Percentiles rank a stretch among this genome's conserved stretches.
These are phyloP conservation scores for Menidia menidia DNA, from an alignment of 2,797 vertebrate genomes.

Conservation along the genomic window DNA sequence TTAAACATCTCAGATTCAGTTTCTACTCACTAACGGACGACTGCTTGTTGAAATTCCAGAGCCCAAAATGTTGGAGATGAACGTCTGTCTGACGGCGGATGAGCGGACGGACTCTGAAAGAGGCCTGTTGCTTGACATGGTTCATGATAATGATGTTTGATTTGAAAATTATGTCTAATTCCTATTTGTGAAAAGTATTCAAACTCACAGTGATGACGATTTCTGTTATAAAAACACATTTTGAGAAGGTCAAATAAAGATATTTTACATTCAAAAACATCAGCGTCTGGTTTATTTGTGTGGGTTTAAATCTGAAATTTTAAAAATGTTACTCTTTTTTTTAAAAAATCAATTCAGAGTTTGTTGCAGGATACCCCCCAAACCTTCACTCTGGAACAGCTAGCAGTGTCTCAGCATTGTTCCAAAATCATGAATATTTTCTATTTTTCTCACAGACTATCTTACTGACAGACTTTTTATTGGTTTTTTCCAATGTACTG, in stretches of 20 bases:
- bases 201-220: constrained; percentile 72
- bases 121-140: constrained; percentile 64
- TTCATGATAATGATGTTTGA: constrained; percentile 67
- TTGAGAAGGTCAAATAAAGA: constrained; percentile 81
- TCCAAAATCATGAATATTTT: too few relatives aligned
- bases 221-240: constrained; percentile 80
- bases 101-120: constrained; percentile 52
- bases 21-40: constrained; percentile 63
- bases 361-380: too few relatives aligned
- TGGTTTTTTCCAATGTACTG: too few relatives aligned
- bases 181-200: constrained; percentile 78
- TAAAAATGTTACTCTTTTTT: too few relatives aligned
- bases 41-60: constrained; percentile 66
- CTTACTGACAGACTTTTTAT: too few relatives aligned
- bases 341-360: too few relatives aligned
- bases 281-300: neutral
- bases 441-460: too few relatives aligned
- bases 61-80: constrained; percentile 40
- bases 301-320: neutral
- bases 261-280: constrained; percentile 81
- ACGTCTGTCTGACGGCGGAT: constrained; percentile 58
- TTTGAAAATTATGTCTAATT: constrained; percentile 70
- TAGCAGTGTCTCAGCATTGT: too few relatives aligned
- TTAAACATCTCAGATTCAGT: constrained; percentile 60
- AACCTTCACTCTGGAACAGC: too few relatives aligned